A percentile compares a stretch with the other conserved stretches of the same genome.
These are phyloP conservation scores for Ardeotis arabs DNA, from an alignment of 2,113 vertebrate genomes.

Conservation along the genomic window DNA sequence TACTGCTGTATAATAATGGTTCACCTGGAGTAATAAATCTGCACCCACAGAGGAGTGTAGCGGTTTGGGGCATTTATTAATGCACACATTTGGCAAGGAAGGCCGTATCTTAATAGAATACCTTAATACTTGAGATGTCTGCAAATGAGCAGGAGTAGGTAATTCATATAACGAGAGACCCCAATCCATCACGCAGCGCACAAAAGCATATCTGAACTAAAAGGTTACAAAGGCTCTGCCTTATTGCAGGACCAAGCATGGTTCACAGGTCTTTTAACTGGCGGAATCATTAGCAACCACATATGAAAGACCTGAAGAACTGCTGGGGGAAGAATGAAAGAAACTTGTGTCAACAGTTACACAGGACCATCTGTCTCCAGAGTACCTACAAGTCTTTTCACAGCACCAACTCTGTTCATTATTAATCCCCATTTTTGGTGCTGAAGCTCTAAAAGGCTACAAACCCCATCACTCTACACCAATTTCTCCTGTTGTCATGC, in stretches of 20 bases:
- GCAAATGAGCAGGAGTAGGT: background rate
- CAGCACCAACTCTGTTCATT: background rate
- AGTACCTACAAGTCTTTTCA: background rate
- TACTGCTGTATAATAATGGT: background rate
- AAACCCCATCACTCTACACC: background rate
- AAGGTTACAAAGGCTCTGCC: background rate
- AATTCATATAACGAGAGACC: background rate
- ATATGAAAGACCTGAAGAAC: background rate
- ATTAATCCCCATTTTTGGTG: background rate
- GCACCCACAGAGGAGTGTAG: background rate
- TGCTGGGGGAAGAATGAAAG: background rate
- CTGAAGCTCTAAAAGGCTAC: background rate
- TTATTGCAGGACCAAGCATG: background rate
- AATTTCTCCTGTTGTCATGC: background rate
- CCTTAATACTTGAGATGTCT: background rate
- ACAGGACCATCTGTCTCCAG: background rate
- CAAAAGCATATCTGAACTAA: background rate
- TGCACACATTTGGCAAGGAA: background rate
- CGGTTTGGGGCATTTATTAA: slow-evolving; percentile 21
- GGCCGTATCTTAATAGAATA: background rate
- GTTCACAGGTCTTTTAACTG: background rate
- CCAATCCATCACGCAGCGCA: background rate
- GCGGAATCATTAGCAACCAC: background rate
- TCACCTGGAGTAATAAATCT: slow-evolving; percentile 25
- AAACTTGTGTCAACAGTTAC: background rate